Conservation (phyloP, 2,888 invertebrate species). For the Octonoba sinensis region DNA sequence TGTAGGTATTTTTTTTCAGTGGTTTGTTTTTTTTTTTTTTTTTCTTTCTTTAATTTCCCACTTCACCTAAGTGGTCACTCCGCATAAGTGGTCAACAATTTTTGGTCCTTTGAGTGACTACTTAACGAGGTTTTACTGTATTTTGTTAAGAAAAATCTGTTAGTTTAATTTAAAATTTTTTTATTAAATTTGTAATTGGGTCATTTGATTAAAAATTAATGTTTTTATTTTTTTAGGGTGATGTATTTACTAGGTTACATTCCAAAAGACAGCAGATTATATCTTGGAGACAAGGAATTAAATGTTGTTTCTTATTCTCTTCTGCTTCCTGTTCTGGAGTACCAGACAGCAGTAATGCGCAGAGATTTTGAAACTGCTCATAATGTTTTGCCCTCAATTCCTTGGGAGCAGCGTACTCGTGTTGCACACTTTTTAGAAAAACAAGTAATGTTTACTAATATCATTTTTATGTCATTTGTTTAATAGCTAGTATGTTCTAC, state of each 20-base stretch:
- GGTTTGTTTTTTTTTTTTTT: too few relatives aligned
- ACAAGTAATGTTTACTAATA: slow-evolving; percentile 77
- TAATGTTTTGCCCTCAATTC: slow-evolving; percentile 92
- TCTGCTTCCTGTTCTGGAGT: slow-evolving; percentile 94
- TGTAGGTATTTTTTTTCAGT: too few relatives aligned
- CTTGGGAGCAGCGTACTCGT: slow-evolving; percentile 94
- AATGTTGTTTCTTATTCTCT: slow-evolving; percentile 90
- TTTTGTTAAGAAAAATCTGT: too few relatives aligned
- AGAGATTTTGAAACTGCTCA: slow-evolving; percentile 96
- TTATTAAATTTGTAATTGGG: neutral
- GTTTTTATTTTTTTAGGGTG: slow-evolving; percentile 75
- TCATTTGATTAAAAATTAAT: neutral
- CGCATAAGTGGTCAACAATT: too few relatives aligned
- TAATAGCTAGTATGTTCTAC: slow-evolving; percentile 13
- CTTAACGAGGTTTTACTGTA: too few relatives aligned
- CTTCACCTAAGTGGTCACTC: too few relatives aligned
- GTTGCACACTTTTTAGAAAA: slow-evolving; percentile 99
- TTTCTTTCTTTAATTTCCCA: too few relatives aligned
- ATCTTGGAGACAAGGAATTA: slow-evolving; percentile 97
- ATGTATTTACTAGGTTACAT: slow-evolving; percentile 98
- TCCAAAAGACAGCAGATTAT: slow-evolving; percentile 93
- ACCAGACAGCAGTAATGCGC: slow-evolving; percentile 99
- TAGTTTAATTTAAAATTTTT: too few relatives aligned
- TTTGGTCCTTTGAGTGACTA: too few relatives aligned
- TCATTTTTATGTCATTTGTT: too few relatives aligned